These are phyloP conservation scores for Coracias cyanogaster DNA, from an alignment of 2,797 vertebrate genomes.

Conservation along the genomic window DNA sequence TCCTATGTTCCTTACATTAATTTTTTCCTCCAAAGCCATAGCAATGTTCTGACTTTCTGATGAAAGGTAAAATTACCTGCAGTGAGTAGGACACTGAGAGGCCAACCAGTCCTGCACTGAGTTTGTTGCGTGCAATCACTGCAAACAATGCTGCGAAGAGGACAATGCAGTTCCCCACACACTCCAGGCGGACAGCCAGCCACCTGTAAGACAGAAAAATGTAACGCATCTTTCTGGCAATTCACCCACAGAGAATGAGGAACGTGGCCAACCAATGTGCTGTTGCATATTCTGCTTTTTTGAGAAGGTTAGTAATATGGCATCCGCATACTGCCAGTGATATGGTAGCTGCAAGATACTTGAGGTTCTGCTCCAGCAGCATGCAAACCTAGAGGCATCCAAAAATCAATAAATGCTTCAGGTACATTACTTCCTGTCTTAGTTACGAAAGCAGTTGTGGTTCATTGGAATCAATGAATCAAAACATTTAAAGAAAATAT, in stretches of 20 bases:
- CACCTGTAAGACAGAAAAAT: conserved; percentile 80
- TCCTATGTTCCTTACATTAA: background rate
- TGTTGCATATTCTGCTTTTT: background rate
- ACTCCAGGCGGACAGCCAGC: conserved; percentile 93
- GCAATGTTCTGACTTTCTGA: background rate
- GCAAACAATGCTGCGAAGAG: conserved; percentile 91
- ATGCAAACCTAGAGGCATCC: background rate
- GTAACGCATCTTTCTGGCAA: background rate
- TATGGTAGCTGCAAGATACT: background rate
- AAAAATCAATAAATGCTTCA: background rate
- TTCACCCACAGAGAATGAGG: background rate
- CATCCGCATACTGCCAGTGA: background rate
- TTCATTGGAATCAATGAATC: background rate
- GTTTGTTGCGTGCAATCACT: conserved; percentile 85
- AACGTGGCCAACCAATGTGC: background rate
- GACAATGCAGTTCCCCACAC: conserved; percentile 93
- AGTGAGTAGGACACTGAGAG: conserved; percentile 93
- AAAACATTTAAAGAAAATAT: background rate
- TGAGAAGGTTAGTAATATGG: background rate
- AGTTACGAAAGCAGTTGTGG: background rate
- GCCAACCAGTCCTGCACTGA: conserved; percentile 91
- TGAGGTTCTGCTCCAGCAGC: background rate
- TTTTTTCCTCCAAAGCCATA: background rate
- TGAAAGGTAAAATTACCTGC: conserved; percentile 82
- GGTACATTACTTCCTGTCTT: background rate